These are phyloP conservation scores for Tanytarsus gracilentus DNA, from an alignment of 2,888 invertebrate species.

Conservation along the genomic window DNA sequence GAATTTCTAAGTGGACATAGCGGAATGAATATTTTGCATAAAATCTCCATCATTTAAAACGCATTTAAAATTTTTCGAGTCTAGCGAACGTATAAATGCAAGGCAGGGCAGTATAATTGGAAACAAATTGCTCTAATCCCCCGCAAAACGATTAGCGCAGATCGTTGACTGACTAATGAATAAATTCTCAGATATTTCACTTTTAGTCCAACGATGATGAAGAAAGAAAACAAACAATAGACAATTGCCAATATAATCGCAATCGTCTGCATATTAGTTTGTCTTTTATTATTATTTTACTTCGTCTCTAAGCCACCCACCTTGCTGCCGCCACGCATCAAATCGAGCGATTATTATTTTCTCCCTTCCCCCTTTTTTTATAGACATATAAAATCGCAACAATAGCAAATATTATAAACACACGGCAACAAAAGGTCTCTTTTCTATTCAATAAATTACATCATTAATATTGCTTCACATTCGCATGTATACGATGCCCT, in stretches of 20 bases:
- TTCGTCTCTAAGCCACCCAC: conserved; percentile 1
- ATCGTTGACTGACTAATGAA: too few species aligned
- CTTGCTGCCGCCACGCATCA: too few species aligned
- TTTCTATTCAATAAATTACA: conserved; percentile 18
- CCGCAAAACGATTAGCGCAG: conserved; percentile 14
- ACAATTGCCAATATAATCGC: not conserved
- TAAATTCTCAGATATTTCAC: not conserved
- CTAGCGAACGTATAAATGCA: not conserved
- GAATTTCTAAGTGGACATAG: conserved; percentile 1
- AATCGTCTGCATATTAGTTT: too few species aligned
- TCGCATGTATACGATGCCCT: not conserved
- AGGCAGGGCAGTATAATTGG: conserved; percentile 7
- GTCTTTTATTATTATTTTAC: too few species aligned
- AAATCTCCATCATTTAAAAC: conserved; percentile 22
- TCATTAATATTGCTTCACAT: conserved; percentile 14
- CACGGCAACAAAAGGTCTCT: not conserved
- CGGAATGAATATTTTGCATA: conserved; percentile 22
- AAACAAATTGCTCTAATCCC: conserved; percentile 22
- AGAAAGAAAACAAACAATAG: not conserved
- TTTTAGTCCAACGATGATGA: not conserved
- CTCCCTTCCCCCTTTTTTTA: not conserved
- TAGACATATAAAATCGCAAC: conserved; percentile 3
- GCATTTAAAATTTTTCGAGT: conserved; percentile 8
- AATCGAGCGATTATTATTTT: conserved; percentile 11
- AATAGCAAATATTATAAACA: too few species aligned